phyloP scores from a whole-genome alignment of 2,797 vertebrate genomes.

The Iguana delicatissima region DNA sequence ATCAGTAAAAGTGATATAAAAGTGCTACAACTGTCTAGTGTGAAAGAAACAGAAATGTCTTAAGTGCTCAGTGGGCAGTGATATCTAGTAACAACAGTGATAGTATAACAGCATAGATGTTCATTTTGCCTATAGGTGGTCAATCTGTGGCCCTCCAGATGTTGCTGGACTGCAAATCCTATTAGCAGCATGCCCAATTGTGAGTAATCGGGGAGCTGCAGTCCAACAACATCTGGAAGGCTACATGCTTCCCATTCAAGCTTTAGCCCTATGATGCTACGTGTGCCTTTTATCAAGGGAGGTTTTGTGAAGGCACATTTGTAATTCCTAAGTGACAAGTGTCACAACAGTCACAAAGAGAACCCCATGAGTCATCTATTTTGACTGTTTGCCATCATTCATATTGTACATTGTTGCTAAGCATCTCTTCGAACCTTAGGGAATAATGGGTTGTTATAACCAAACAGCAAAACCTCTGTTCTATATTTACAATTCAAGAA shows the following conservation, averaged over 20 bases:
- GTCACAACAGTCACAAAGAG: conserved; percentile 27
- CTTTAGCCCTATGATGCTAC: not conserved
- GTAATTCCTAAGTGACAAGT: conserved; percentile 39
- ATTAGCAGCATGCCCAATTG: not conserved
- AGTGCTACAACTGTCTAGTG: no score
- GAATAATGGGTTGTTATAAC: conserved; percentile 55
- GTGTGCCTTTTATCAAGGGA: conserved; percentile 19
- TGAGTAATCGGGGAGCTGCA: not conserved
- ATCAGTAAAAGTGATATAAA: no score
- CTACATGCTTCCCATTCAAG: not conserved
- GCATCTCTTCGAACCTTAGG: conserved; percentile 44
- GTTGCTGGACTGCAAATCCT: not conserved
- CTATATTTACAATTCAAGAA: conserved; percentile 52
- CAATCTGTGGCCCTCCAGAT: not conserved
- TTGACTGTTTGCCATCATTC: conserved; percentile 39
- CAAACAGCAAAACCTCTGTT: conserved; percentile 58
- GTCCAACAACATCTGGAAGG: not conserved
- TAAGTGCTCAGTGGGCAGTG: not conserved
- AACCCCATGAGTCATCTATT: conserved; percentile 45
- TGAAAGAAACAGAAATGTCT: no score
- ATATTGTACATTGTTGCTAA: conserved; percentile 58
- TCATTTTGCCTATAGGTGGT: not conserved
- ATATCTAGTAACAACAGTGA: not conserved
- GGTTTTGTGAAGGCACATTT: conserved; percentile 38
- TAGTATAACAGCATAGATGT: not conserved